phyloP scores from a whole-genome alignment of 2,113 vertebrate genomes.

The Scomber scombrus region DNA sequence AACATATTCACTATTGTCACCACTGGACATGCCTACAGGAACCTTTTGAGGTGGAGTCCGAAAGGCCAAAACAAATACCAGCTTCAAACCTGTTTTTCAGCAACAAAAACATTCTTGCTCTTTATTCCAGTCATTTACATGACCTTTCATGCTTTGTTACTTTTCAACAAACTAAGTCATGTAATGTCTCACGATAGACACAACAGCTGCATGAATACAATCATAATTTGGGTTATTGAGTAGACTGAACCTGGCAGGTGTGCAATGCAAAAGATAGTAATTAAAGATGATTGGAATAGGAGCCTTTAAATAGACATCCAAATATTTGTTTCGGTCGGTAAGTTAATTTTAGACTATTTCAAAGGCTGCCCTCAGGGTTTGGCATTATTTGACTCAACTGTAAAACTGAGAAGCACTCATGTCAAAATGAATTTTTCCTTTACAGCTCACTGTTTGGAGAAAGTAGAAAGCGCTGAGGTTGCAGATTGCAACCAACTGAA shows the following conservation, averaged over 20 bases:
- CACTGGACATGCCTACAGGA: neutral
- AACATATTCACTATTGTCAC: neutral
- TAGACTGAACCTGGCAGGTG: no score
- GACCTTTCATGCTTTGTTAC: no score
- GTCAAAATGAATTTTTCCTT: no score
- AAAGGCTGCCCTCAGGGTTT: neutral
- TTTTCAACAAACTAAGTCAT: no score
- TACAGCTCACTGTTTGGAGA: no score
- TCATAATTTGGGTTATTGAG: no score
- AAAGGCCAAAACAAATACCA: neutral
- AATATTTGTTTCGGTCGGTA: neutral
- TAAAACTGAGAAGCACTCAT: no score
- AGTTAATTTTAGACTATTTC: neutral
- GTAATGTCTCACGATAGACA: neutral
- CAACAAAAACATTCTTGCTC: neutral
- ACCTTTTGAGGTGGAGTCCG: neutral
- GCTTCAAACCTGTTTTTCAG: neutral
- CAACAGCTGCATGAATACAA: neutral
- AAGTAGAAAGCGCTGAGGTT: no score
- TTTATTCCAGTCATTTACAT: no score
- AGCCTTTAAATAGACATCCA: neutral
- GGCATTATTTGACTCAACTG: neutral
- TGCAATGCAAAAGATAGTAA: no score
- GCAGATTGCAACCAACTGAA: no score
- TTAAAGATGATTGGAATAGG: neutral